phyloP scores from a whole-genome alignment of 2,797 vertebrate genomes.

The Astyanax mexicanus region DNA sequence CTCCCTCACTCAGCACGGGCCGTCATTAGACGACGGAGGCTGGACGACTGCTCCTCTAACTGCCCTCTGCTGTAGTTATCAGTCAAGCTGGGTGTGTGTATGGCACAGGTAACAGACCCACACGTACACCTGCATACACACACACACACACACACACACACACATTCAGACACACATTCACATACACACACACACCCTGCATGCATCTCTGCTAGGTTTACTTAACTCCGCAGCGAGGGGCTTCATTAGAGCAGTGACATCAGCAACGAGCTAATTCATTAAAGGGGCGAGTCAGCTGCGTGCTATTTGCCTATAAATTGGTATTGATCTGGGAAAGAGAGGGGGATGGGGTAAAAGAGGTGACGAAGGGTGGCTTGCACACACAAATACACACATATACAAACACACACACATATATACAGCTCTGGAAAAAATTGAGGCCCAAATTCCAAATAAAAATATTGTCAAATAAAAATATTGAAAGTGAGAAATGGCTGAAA shows the following conservation, averaged over 20 bases:
- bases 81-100: conserved; percentile 41
- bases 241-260: conserved; percentile 80
- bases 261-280: conserved; percentile 85
- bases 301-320: conserved; percentile 86
- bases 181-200: conserved; percentile 19
- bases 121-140: conserved; percentile 24
- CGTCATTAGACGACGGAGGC: conserved; percentile 7
- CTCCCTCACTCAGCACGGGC: conserved; percentile 17
- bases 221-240: conserved; percentile 77
- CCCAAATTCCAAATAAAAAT: too few relatives aligned
- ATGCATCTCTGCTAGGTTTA: conserved; percentile 71
- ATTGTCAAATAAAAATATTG: too few relatives aligned
- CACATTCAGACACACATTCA: conserved; percentile 27
- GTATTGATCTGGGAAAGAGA: conserved; percentile 79
- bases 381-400: conserved; percentile 9
- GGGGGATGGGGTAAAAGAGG: conserved; percentile 43
- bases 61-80: conserved; percentile 55
- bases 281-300: conserved; percentile 80
- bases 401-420: too few relatives aligned
- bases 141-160: conserved; percentile 28
- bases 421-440: too few relatives aligned
- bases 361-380: background rate
- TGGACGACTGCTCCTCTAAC: conserved; percentile 38
- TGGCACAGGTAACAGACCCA: conserved; percentile 28
- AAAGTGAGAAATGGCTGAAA: too few relatives aligned